These are phyloP conservation scores for Puma concolor DNA, from an alignment of 2,113 vertebrate genomes.

Conservation along the genomic window DNA sequence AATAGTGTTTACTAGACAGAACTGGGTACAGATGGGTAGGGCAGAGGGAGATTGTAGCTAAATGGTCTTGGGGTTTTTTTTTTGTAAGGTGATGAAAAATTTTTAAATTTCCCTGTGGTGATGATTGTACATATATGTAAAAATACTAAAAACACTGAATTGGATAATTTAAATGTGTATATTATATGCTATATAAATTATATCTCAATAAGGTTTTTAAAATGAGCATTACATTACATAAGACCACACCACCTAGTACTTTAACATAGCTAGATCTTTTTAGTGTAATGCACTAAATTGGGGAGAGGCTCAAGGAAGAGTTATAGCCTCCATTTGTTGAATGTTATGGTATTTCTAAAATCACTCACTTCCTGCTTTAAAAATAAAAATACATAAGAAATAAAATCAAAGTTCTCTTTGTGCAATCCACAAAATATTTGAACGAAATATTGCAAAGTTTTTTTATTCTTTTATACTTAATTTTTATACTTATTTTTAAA, in stretches of 20 bases:
- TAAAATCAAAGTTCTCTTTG: neutral
- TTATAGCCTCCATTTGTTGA: neutral
- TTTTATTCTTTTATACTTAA: neutral
- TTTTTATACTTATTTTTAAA: neutral
- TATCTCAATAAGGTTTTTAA: neutral
- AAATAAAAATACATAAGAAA: neutral
- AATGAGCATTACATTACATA: neutral
- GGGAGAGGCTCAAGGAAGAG: neutral
- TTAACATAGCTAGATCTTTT: neutral
- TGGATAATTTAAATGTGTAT: neutral
- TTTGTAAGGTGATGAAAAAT: neutral
- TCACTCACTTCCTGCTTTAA: neutral
- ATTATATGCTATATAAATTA: neutral
- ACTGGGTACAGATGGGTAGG: no score
- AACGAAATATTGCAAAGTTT: neutral
- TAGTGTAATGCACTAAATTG: neutral
- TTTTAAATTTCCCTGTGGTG: neutral
- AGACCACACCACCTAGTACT: neutral
- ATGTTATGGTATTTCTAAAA: neutral
- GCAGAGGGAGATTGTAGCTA: fast-evolving
- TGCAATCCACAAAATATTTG: neutral
- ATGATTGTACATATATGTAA: neutral
- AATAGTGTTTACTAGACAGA: neutral
- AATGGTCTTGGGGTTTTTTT: neutral
- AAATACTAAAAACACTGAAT: neutral